Evolutionary conservation across 2,888 invertebrate genomes (phyloP).

Genomic region (Eilema sororculum): DNA sequence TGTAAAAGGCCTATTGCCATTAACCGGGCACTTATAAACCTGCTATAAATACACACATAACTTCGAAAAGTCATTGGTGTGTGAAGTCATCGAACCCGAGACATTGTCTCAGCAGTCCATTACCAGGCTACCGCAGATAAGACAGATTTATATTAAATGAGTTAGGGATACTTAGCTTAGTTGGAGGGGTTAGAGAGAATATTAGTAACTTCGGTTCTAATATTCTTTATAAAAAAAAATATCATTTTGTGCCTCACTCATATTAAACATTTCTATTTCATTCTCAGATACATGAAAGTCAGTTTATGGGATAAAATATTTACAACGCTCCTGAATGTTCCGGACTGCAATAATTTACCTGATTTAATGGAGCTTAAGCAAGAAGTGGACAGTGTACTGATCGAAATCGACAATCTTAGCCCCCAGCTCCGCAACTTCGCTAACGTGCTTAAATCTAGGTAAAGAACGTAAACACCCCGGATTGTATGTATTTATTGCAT

Average conservation of each 20-base stretch:
- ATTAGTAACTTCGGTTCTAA: too few species aligned
- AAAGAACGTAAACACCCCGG: constrained; percentile 66
- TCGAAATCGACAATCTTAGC: constrained; percentile 72
- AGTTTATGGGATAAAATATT: constrained; percentile 94
- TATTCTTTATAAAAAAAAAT: too few species aligned
- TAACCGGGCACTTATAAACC: too few species aligned
- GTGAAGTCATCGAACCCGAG: too few species aligned
- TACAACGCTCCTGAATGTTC: constrained; percentile 92
- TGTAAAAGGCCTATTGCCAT: too few species aligned
- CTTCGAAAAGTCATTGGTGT: too few species aligned
- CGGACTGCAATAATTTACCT: constrained; percentile 92
- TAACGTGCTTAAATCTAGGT: constrained; percentile 86
- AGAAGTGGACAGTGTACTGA: constrained; percentile 77
- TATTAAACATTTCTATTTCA: constrained; percentile 6
- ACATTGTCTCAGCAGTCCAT: too few species aligned
- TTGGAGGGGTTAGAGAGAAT: too few species aligned
- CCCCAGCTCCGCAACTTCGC: constrained; percentile 81
- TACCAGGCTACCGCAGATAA: too few species aligned
- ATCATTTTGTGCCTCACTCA: not conserved
- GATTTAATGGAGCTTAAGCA: constrained; percentile 88
- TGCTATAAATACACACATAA: too few species aligned
- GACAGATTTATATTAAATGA: too few species aligned
- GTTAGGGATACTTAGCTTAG: too few species aligned
- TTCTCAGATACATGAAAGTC: constrained; percentile 89
- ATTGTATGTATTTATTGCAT: constrained; percentile 86